A percentile compares a stretch with the other conserved stretches of the same genome.
Conservation (phyloP, 2,113 vertebrate genomes). For the Mustela nigripes region DNA sequence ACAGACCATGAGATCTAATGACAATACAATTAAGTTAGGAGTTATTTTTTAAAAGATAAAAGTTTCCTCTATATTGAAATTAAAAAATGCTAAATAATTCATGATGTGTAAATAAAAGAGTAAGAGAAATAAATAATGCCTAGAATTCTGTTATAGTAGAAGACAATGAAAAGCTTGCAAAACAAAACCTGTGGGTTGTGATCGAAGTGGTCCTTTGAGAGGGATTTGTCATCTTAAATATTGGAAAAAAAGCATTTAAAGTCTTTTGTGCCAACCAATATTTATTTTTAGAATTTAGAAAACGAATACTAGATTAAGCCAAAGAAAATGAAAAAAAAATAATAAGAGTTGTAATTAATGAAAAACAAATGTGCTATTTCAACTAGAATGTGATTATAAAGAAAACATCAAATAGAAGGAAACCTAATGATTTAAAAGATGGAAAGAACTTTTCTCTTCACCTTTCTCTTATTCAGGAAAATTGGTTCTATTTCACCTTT, state of each 20-base stretch:
- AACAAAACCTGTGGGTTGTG: background rate
- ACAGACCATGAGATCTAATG: background rate
- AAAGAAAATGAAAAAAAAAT: background rate
- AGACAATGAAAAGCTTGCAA: background rate
- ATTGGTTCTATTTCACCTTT: background rate
- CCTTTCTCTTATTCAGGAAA: background rate
- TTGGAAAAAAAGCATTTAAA: background rate
- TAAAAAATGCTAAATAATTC: background rate
- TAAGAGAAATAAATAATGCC: background rate
- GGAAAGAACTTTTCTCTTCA: slow-evolving; percentile 57
- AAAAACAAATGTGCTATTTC: slow-evolving; percentile 45
- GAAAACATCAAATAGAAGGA: slow-evolving; percentile 49
- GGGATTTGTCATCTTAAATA: background rate
- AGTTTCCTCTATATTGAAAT: background rate
- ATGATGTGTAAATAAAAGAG: background rate
- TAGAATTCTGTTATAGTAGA: background rate
- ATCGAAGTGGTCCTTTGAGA: background rate
- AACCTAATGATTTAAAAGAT: background rate
- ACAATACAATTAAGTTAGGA: background rate
- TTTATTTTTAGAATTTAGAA: slow-evolving; percentile 4
- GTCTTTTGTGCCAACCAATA: background rate
- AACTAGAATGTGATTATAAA: slow-evolving; percentile 43
- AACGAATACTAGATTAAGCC: background rate
- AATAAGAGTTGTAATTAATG: background rate
- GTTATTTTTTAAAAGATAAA: background rate